Evolutionary conservation across 2,113 vertebrate species (phyloP), one percentile per base, ranked within the genome.

Genomic region (Dryoscopus gambensis): DNA sequence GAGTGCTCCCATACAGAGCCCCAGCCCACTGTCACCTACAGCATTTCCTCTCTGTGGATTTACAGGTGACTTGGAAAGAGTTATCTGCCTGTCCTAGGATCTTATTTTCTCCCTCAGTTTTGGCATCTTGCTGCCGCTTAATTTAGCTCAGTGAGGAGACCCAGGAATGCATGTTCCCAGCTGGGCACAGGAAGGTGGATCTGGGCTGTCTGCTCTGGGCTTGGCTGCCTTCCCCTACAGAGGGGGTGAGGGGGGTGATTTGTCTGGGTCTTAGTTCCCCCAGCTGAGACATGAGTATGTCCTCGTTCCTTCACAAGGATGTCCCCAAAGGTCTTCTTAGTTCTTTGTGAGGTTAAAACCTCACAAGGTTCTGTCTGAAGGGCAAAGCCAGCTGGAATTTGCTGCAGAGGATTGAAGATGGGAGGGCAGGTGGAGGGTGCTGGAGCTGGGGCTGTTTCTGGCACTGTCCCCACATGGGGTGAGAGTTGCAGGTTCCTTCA

Each of bases 41-140:
- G 57, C 11, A 2, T 79, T 85, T 62, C 50, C 75, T 65, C 65
- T 73, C 70, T 1, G 2, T 30, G 42, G 69, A 89, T 91, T 96
- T 96, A 93, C 44, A 49, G 40, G 81, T 84, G 64, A 33, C 80
- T 89, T 40, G 60, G 39, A 89, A 92, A 92, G 82, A 92, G n/a
- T 91, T 92, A 90, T 71, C 39, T 4, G 9, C 57, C 53, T 87
- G 44, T 53, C 87, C 71, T 25, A 37, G 40, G 55, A 42, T 59
- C 86, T 89, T 67, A 64, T 76, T 87, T 81, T 92, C 67, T 70
- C 63, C 27, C 25, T 67, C 47, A 37, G 40, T 73, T 92, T 84
- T 86, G 75, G 57, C 79, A 88, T 13, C 86, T 90, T 73, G 42
- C 50, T 93, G 62, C 79, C 52, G 59, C 39, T 74, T 80, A 62